Evolutionary conservation across 2,888 invertebrate species (phyloP).

Genomic region (Protodeltote pygarga): DNA sequence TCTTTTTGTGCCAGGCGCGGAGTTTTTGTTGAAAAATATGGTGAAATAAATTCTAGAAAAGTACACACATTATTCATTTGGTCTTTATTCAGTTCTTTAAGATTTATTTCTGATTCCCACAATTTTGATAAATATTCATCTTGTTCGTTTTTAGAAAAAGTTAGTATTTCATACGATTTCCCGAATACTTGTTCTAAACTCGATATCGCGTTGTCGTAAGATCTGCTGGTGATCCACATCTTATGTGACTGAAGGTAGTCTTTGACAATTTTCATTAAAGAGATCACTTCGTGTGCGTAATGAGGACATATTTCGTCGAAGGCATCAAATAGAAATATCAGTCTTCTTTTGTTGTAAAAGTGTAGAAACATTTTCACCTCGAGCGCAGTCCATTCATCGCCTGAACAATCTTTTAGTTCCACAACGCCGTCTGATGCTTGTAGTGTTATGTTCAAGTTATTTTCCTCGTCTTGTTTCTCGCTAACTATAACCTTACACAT

Average conservation of each 20-base stretch:
- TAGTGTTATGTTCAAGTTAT: not conserved
- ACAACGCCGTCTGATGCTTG: not conserved
- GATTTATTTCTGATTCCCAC: slow-evolving; percentile 21
- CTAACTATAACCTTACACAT: slow-evolving; percentile 6
- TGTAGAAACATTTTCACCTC: slow-evolving; percentile 32
- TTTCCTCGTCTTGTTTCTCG: not conserved
- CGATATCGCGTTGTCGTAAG: slow-evolving; percentile 21
- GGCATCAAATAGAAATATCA: slow-evolving; percentile 39
- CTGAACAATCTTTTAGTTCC: not conserved
- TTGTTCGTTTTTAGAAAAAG: slow-evolving; percentile 6
- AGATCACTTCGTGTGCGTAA: slow-evolving; percentile 19
- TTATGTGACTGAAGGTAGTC: not conserved
- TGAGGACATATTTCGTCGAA: slow-evolving; percentile 44
- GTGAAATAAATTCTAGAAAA: slow-evolving; percentile 21
- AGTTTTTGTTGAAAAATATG: not conserved
- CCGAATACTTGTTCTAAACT: slow-evolving; percentile 12
- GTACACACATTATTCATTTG: slow-evolving; percentile 64
- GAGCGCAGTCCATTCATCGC: slow-evolving; percentile 4
- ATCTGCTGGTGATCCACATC: slow-evolving; percentile 38
- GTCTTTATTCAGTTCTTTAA: slow-evolving; percentile 13
- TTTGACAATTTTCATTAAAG: slow-evolving; percentile 7
- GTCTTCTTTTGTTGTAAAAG: slow-evolving; percentile 15
- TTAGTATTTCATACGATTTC: slow-evolving; percentile 1
- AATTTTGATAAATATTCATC: slow-evolving; percentile 10
- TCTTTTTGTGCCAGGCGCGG: not conserved